Conservation (phyloP, 1,140 invertebrate genomes). For the Drosophila teissieri region DNA sequence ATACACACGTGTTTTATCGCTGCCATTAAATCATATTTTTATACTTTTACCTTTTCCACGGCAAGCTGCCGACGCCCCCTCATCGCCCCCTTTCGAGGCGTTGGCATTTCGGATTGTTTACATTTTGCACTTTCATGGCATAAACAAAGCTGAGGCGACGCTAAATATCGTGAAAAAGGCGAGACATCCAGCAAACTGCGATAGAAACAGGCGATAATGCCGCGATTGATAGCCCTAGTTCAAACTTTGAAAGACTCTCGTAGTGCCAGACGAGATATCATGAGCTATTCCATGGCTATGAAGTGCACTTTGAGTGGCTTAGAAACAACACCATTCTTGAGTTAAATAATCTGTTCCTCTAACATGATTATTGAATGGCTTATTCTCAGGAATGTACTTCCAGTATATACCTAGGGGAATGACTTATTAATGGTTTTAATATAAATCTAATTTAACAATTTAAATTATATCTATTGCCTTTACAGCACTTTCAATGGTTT, state of each 20-base stretch:
- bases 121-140: slow-evolving; percentile 83
- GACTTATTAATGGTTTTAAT: background rate
- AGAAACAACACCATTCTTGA: background rate
- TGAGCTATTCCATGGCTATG: slow-evolving; percentile 1
- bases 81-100: slow-evolving; percentile 22
- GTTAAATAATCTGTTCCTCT: too few species aligned
- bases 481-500: too few species aligned
- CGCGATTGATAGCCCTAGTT: slow-evolving; percentile 28
- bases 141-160: slow-evolving; percentile 74
- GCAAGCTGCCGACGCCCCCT: slow-evolving; percentile 17
- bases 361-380: background rate
- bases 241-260: slow-evolving; percentile 27
- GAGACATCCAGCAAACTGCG: slow-evolving; percentile 40
- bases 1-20: slow-evolving; percentile 85
- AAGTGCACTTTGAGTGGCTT: background rate
- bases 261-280: slow-evolving; percentile 54
- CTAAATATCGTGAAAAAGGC: slow-evolving; percentile 74
- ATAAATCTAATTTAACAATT: too few species aligned
- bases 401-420: background rate
- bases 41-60: slow-evolving; percentile 77
- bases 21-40: slow-evolving; percentile 85
- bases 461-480: too few species aligned
- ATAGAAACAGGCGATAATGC: slow-evolving; percentile 13
- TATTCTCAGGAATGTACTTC: background rate
- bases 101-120: slow-evolving; percentile 82